Evolutionary conservation across 2,113 vertebrate genomes (phyloP), one percentile per base, ranked within the genome.

Genomic region (Python bivittatus): DNA sequence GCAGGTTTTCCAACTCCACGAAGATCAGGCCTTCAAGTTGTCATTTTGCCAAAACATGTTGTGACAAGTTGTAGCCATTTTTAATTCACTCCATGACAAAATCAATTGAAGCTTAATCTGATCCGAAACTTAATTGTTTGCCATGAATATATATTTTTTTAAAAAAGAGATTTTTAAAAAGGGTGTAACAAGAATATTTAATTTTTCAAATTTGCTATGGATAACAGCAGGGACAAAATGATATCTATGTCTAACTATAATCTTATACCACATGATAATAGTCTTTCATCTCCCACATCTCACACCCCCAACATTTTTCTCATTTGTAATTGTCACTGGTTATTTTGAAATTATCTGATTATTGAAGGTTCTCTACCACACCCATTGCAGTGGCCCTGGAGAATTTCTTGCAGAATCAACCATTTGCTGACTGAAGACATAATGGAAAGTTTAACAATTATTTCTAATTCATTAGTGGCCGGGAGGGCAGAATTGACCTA

Each of bases 191-290:
- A 88, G 86, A 95, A 88, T 94, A 94, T 96, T 95, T 97, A 94
- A 94, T 95, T 95, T 97, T 95, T 90, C 64, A 94, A 92, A 91
- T 96, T 96, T 92, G 94, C 95, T 25, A 72, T 92, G 95, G 96
- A 94, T 95, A 95, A 95, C 96, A 95, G 92, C 92, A 95, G 94
- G 94, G 93, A 94, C 86, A 95, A 97, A 95, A 94, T 95, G 96
- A 95, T 97, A 96, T 92, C 92, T 72, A 22, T 94, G 93, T 91
- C 95, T 96, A 97, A 97, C 96, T 96, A 95, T 94, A 95, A 95
- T 94, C 93, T 95, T 96, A 92, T 95, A 90, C 93, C 94, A 93
- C 95, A 94, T 83, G 9, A 95, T 96, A 97, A 97, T 97, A 93
- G 93, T 89, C 92, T 94, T 96, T 95, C 95, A 96, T 95, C 94